Conservation (phyloP, 2,888 invertebrate species). For the Pterostichus niger region DNA sequence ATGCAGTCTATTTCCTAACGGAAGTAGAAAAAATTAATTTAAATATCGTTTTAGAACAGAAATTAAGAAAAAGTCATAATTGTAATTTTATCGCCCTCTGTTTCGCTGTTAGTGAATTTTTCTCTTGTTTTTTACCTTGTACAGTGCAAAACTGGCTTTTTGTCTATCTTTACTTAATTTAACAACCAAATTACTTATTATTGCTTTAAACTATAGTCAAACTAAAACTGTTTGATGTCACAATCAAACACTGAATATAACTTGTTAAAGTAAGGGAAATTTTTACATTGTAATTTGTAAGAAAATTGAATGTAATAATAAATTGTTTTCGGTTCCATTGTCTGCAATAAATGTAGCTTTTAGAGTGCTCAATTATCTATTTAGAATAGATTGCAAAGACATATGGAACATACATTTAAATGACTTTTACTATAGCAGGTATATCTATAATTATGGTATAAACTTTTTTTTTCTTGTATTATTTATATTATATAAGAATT, state of each 20-base stretch:
- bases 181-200: too few relatives aligned
- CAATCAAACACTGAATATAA: background rate
- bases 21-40: too few relatives aligned
- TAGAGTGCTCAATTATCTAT: constrained; percentile 40
- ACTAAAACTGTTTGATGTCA: background rate
- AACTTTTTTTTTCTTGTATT: constrained; percentile 30
- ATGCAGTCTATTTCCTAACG: too few relatives aligned
- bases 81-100: too few relatives aligned
- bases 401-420: background rate
- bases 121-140: background rate
- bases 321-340: background rate
- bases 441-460: constrained; percentile 4
- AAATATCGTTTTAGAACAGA: too few relatives aligned
- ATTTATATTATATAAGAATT: constrained; percentile 65
- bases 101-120: background rate
- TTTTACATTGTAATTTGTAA: constrained; percentile 34
- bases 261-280: background rate
- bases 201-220: too few relatives aligned
- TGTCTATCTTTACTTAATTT: constrained; percentile 4
- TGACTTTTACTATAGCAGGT: constrained; percentile 32
- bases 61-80: too few relatives aligned
- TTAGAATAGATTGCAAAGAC: constrained; percentile 17
- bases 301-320: constrained; percentile 31
- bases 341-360: constrained; percentile 14
- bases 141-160: constrained; percentile 17